A percentile compares a stretch with the other conserved stretches of the same genome.
phyloP scores from a whole-genome alignment of 2,113 vertebrate genomes.

The Pteropus alecto region DNA sequence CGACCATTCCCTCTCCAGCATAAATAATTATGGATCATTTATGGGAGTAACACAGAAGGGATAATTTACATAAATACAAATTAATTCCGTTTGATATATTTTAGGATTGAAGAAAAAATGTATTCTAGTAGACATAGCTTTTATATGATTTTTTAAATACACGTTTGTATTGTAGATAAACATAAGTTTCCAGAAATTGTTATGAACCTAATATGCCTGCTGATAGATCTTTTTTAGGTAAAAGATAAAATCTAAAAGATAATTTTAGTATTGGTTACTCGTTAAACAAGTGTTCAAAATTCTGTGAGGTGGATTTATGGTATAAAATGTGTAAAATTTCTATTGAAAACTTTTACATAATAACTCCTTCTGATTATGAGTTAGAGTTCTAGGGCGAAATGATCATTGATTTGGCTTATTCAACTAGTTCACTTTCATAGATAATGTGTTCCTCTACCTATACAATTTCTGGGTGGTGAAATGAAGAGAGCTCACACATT shows the following conservation, averaged over 20 bases:
- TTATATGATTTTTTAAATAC: neutral
- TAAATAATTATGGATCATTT: conserved; percentile 17
- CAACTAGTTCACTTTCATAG: neutral
- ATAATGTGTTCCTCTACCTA: neutral
- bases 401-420: neutral
- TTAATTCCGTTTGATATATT: neutral
- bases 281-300: neutral
- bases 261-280: neutral
- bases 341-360: conserved; percentile 2
- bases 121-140: neutral
- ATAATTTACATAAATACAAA: neutral
- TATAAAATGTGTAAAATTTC: neutral
- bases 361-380: neutral
- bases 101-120: neutral
- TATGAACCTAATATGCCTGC: neutral
- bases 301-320: neutral
- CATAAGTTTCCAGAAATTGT: neutral
- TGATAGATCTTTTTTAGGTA: neutral
- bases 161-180: neutral
- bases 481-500: neutral
- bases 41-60: neutral
- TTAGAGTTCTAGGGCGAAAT: neutral
- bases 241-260: neutral
- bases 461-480: neutral
- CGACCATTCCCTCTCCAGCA: neutral